phyloP scores from a whole-genome alignment of 1,140 invertebrate genomes.

The Orussus abietinus region DNA sequence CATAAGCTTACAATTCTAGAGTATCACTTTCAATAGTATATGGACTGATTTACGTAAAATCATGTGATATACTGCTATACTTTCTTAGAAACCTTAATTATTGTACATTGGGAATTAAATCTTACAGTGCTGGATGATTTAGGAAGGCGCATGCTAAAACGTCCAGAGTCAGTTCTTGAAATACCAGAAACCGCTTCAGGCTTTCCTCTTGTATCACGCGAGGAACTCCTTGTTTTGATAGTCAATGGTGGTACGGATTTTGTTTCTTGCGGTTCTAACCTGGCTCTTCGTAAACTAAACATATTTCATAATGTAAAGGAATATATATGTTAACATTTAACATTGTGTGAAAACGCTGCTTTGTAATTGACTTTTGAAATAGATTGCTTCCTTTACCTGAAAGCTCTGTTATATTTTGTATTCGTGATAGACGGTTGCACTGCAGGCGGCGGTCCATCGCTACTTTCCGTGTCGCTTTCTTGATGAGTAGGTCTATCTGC shows the following conservation, averaged over 20 bases:
- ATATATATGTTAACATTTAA: too few species aligned
- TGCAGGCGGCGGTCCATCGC: conserved; percentile 29
- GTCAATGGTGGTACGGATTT: conserved; percentile 18
- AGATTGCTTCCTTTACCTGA: conserved; percentile 30
- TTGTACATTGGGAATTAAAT: conserved; percentile 1
- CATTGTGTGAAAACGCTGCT: too few species aligned
- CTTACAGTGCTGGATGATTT: conserved; percentile 31
- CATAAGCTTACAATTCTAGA: too few species aligned
- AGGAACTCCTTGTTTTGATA: conserved; percentile 22
- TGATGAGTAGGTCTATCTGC: conserved; percentile 25
- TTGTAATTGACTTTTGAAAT: too few species aligned
- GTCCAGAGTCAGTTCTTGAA: conserved; percentile 61
- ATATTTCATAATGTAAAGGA: background rate
- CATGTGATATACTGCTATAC: too few species aligned
- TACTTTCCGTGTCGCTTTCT: conserved; percentile 35
- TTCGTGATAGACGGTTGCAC: conserved; percentile 43
- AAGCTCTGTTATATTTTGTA: conserved; percentile 56
- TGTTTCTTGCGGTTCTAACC: conserved; percentile 24
- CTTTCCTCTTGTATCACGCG: conserved; percentile 20
- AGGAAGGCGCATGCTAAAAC: conserved; percentile 59
- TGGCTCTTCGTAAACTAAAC: conserved; percentile 25
- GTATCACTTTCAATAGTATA: too few species aligned
- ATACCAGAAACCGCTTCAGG: conserved; percentile 33
- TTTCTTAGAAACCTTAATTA: too few species aligned
- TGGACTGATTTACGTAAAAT: too few species aligned